phyloP scores from a whole-genome alignment of 2,888 invertebrate genomes.

The Eupithecia tripunctaria region DNA sequence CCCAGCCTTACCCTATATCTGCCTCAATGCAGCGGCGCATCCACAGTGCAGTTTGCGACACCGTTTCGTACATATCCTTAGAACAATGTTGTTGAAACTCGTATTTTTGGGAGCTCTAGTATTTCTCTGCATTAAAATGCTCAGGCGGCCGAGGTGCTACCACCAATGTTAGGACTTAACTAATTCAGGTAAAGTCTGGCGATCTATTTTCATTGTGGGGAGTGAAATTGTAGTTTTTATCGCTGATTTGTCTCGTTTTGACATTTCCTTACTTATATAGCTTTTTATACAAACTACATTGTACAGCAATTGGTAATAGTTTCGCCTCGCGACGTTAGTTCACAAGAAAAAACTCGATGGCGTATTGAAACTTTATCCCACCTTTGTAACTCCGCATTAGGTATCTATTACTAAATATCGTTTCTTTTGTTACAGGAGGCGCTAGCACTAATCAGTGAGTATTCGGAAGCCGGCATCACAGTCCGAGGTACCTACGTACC shows the following conservation, averaged over 20 bases:
- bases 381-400: not conserved
- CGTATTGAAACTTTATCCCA: not conserved
- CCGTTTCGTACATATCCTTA: conserved; percentile 46
- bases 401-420: not conserved
- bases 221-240: conserved; percentile 9
- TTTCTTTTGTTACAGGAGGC: conserved; percentile 88
- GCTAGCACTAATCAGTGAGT: conserved; percentile 98
- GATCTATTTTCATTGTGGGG: not conserved
- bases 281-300: no score
- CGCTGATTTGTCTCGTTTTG: not conserved
- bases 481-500: conserved; percentile 98
- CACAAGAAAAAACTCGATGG: not conserved
- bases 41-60: conserved; percentile 26
- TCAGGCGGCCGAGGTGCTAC: conserved; percentile 59
- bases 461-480: conserved; percentile 99
- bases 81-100: conserved; percentile 69
- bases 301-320: no score
- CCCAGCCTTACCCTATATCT: conserved; percentile 45
- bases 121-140: conserved; percentile 71
- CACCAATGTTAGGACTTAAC: conserved; percentile 50
- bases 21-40: conserved; percentile 6
- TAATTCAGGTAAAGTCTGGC: conserved; percentile 30
- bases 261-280: not conserved
- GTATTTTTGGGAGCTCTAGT: conserved; percentile 69
- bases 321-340: no score